phyloP scores from a whole-genome alignment of 2,888 invertebrate species.

The Coremacera marginata region DNA sequence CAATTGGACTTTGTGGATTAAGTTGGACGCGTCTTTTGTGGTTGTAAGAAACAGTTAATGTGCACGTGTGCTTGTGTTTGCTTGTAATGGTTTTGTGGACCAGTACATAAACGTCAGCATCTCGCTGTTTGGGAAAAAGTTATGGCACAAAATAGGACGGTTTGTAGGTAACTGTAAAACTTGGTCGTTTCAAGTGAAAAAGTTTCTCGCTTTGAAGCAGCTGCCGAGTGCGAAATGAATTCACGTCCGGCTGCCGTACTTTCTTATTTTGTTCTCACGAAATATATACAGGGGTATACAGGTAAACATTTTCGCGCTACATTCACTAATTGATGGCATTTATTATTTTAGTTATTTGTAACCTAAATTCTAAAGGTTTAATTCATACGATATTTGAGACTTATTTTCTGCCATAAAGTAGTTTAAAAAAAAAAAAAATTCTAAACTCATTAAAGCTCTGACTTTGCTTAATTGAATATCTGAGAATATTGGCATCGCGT shows the following conservation, averaged over 20 bases:
- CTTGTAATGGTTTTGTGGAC: not conserved
- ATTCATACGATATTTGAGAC: too few species aligned
- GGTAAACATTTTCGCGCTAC: too few species aligned
- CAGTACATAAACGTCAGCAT: not conserved
- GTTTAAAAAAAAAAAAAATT: too few species aligned
- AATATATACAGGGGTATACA: not conserved
- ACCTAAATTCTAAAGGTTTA: too few species aligned
- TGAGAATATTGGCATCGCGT: too few species aligned
- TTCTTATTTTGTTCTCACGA: slow-evolving; percentile 8
- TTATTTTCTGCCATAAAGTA: too few species aligned
- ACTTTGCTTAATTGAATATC: too few species aligned
- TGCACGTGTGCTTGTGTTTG: not conserved
- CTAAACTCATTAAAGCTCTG: too few species aligned
- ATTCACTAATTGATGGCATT: too few species aligned
- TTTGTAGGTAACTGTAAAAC: slow-evolving; percentile 12
- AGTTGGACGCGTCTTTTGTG: slow-evolving; percentile 42
- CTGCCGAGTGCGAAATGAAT: slow-evolving; percentile 39
- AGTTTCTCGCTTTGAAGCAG: slow-evolving; percentile 33
- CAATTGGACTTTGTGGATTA: slow-evolving; percentile 54
- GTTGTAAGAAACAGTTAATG: not conserved
- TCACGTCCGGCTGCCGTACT: slow-evolving; percentile 22
- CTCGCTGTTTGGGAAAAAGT: not conserved
- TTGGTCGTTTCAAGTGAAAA: slow-evolving; percentile 12
- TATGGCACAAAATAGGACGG: slow-evolving; percentile 12
- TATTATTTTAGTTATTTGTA: too few species aligned